Evolutionary conservation across 2,797 vertebrate species (phyloP), one percentile per base, ranked within the genome.

Genomic region (Jordanella pulchra): DNA sequence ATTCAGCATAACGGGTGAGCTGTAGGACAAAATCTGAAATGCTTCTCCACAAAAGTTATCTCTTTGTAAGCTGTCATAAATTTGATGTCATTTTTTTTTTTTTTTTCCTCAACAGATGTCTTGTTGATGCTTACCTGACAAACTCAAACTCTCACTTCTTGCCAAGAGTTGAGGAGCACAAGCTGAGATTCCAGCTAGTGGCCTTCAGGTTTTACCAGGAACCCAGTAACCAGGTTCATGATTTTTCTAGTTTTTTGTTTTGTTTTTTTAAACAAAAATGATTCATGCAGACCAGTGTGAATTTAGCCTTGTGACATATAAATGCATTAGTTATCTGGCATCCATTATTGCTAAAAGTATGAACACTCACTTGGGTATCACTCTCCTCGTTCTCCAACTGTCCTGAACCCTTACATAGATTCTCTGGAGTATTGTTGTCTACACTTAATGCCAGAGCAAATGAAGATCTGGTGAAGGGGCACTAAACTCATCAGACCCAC

Each of bases 121-220:
- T 94, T 23, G 25, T 58, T 35, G 93, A 94, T 44, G 81, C 91
- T 23, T 84, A 76, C 69, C 51, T 85, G 65, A 91, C 86, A 0
- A 90, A 89, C 60, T 93, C 93, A 15, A 86, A 30, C 32, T 90
- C 93, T 0, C 75, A 0, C 28, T 94, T 93, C 73, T 72, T 93
- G 7, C 87, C 80, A 23, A 84, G 93, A 74, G 48, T 35, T 2
- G 74, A 86, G 28, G 83, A 90, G 42, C 66, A 91, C 61, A 85
- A 75, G 63, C 84, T 94, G 68, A 84, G 85, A 55, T 87, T 94
- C 64, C 76, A 82, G 51, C 51, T 94, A 0, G 90, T 92, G 25
- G 92, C 93, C 14, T 93, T 94, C 68, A 79, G 50, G 79, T 93
- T 94, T 76, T 80, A 90, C 74, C 70, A 83, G 18, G 81, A 86